Conservation (phyloP, 2,888 invertebrate genomes). For the Rhagium mordax region DNA sequence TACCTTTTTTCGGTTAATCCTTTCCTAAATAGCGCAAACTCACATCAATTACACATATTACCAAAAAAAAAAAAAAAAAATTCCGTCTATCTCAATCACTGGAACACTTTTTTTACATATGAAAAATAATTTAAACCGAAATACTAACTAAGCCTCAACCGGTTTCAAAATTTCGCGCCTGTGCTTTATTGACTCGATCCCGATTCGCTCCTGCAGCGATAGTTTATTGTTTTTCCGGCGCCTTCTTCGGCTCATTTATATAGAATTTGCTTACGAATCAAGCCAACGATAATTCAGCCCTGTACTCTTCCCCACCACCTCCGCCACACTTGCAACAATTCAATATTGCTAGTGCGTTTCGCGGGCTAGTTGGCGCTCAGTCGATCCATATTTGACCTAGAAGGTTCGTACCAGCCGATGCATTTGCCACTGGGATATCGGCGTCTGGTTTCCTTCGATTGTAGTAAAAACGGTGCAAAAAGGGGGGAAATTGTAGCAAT, state of each 20-base stretch:
- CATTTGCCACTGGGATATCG: neutral
- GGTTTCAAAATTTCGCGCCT: neutral
- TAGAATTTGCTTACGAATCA: neutral
- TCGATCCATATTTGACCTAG: constrained; percentile 3
- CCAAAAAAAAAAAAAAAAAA: neutral
- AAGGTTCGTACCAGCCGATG: neutral
- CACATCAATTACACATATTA: neutral
- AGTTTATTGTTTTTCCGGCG: constrained; percentile 12
- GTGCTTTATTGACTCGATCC: neutral
- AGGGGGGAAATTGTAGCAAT: no score
- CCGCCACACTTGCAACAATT: neutral
- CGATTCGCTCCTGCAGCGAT: neutral
- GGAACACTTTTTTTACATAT: no score
- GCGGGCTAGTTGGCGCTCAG: neutral
- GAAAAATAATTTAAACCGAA: no score
- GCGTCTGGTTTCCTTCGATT: neutral
- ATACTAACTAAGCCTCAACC: neutral
- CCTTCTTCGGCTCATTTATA: constrained; percentile 15
- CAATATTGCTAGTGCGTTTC: neutral
- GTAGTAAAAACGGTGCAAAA: no score
- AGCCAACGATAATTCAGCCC: neutral
- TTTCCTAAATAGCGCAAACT: neutral
- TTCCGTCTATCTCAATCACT: no score
- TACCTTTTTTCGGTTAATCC: constrained; percentile 12
- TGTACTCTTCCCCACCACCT: neutral